Base-by-base conservation (phyloP, 2,113 vertebrate genomes). In the Amphiprion ocellaris region DNA sequence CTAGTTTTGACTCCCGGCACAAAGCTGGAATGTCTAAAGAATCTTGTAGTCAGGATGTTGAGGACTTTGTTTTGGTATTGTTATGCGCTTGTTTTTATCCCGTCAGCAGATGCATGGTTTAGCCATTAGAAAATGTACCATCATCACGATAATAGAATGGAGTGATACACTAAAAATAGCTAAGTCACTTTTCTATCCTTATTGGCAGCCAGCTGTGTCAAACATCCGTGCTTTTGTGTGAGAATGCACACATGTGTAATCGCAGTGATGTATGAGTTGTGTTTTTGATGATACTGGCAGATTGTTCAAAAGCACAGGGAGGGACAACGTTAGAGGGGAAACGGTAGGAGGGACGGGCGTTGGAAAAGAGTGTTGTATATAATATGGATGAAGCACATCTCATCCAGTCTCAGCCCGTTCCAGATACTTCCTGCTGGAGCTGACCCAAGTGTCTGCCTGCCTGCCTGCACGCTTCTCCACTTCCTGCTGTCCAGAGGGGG, bases 381-480 rank as follows among this genome's bases (percentile, higher is more conserved):
- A 69, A 76, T 74, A 59, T 68, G 26, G 67, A 77, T 62, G 62
- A 44, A 79, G 69, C 63, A 61, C 58, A 81, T 88, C 69, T 72
- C 58, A 75, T 73, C 23, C 26, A 56, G 50, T 62, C 65, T 76
- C 69, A 85, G 63, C 54, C 52, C 41, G 15, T 76, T 88, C 74
- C 87, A 90, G 86, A 84, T 92, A 85, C 81, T 91, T 94, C 87
- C 90, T 90, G 79, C 78, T 91, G 89, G 86, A 89, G 39, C 66
- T 2, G 7, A 70, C n/a, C 75, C 84, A 87, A 74, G 69, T 77
- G 69, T 84, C 68, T 79, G 80, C 33, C 33, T 37, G 33, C 47
- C 65, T 73, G 74, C 49, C 76, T 75, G 82, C 86, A 89, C 78
- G 54, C 85, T 90, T 72, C 87, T 77, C 55, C 54, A 66, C 77